phyloP scores from a whole-genome alignment of 64 coral and sea anemone genomes.

The Exaiptasia diaphana region DNA sequence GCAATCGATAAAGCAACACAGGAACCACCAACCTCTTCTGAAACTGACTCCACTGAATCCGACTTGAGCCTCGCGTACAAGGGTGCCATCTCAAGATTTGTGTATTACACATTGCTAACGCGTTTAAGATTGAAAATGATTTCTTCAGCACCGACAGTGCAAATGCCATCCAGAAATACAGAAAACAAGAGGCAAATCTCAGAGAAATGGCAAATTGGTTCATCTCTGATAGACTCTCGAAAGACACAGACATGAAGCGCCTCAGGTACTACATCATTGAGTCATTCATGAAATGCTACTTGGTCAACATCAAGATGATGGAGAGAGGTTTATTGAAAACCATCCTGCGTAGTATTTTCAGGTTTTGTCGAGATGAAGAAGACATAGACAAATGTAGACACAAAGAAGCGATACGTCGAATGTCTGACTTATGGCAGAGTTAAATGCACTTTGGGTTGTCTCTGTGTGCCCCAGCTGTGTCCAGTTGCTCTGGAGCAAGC shows the following conservation, averaged over 20 bases:
- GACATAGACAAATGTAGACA: neutral
- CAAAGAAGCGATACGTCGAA: neutral
- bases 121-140: neutral
- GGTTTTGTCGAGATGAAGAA: too few species aligned
- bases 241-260: neutral
- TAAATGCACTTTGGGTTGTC: neutral
- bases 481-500: neutral
- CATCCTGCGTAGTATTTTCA: neutral
- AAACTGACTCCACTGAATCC: too few species aligned
- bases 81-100: too few species aligned
- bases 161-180: conserved; percentile 25
- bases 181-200: neutral
- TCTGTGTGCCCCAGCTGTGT: neutral
- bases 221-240: neutral
- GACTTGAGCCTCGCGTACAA: too few species aligned
- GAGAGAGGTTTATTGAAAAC: neutral
- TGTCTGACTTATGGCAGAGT: neutral
- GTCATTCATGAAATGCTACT: neutral
- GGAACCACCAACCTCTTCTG: too few species aligned
- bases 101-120: too few species aligned
- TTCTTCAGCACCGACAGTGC: conserved; percentile 30
- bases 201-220: neutral
- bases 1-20: neutral
- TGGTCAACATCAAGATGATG: neutral
- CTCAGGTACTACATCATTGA: neutral